phyloP scores from a whole-genome alignment of 2,113 vertebrate genomes.

The Scopus umbretta region DNA sequence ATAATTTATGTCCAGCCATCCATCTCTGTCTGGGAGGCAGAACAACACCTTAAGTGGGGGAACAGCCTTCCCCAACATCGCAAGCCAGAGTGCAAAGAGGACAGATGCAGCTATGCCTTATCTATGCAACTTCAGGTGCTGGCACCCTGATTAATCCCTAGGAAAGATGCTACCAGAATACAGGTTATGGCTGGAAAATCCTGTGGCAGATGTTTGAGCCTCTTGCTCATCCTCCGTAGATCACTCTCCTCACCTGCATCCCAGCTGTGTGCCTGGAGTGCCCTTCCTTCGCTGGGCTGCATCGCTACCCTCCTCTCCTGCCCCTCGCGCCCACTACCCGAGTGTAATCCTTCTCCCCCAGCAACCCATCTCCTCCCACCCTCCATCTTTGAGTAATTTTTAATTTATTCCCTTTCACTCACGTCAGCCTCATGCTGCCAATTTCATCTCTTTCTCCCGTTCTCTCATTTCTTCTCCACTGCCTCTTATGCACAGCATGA shows the following conservation, averaged over 20 bases:
- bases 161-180: neutral
- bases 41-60: neutral
- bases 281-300: rapidly evolving
- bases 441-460: neutral
- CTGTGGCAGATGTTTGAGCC: neutral
- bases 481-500: rapidly evolving
- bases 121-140: neutral
- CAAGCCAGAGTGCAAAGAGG: neutral
- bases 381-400: neutral
- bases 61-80: neutral
- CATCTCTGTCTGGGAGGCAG: neutral
- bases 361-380: neutral
- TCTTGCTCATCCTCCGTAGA: neutral
- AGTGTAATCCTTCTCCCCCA: neutral
- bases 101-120: neutral
- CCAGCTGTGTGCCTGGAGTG: neutral
- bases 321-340: rapidly evolving
- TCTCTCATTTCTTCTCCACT: neutral
- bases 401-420: neutral
- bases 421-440: neutral
- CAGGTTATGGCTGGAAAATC: neutral
- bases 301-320: neutral
- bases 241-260: neutral
- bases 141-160: neutral
- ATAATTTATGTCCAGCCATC: neutral